These are phyloP conservation scores for Bombus sylvicola DNA, from an alignment of 1,140 invertebrate species.

Conservation along the genomic window DNA sequence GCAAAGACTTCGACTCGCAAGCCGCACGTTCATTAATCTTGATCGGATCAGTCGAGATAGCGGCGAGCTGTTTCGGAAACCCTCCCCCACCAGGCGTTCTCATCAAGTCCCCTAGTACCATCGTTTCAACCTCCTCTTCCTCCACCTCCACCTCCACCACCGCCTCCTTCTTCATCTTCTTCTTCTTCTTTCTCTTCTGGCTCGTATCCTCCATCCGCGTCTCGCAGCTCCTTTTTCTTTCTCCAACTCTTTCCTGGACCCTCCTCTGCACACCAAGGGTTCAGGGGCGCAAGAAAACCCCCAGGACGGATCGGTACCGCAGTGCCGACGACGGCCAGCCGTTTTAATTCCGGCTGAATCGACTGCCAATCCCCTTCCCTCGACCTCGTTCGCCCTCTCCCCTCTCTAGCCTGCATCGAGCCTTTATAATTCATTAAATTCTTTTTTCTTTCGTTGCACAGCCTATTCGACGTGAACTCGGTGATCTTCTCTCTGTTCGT, in stretches of 20 bases:
- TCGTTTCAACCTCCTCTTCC: slow-evolving; percentile 61
- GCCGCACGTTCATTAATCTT: slow-evolving; percentile 81
- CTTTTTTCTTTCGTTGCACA: slow-evolving; percentile 32
- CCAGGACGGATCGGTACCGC: slow-evolving; percentile 71
- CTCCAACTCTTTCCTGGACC: slow-evolving; percentile 70
- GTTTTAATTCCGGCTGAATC: slow-evolving; percentile 71
- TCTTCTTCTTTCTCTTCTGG: slow-evolving; percentile 57
- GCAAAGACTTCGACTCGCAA: slow-evolving; percentile 78
- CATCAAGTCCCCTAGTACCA: slow-evolving; percentile 72
- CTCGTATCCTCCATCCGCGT: slow-evolving; percentile 36
- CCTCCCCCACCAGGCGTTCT: slow-evolving; percentile 71
- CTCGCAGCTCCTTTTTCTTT: slow-evolving; percentile 68
- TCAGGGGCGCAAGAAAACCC: slow-evolving; percentile 73
- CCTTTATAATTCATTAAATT: slow-evolving; percentile 58
- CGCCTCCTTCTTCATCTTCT: slow-evolving; percentile 34
- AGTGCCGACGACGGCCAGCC: slow-evolving; percentile 60
- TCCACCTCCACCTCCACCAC: slow-evolving; percentile 43
- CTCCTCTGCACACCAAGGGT: slow-evolving; percentile 56
- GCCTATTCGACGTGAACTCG: slow-evolving; percentile 23
- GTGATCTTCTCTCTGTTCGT: background rate
- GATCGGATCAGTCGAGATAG: slow-evolving; percentile 82
- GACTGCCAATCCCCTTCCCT: slow-evolving; percentile 73
- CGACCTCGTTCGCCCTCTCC: slow-evolving; percentile 47
- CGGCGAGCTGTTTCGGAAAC: slow-evolving; percentile 82
- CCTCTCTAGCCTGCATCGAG: slow-evolving; percentile 17